Base-by-base conservation (phyloP, 2,888 invertebrate species). In the Dusona sp. region DNA sequence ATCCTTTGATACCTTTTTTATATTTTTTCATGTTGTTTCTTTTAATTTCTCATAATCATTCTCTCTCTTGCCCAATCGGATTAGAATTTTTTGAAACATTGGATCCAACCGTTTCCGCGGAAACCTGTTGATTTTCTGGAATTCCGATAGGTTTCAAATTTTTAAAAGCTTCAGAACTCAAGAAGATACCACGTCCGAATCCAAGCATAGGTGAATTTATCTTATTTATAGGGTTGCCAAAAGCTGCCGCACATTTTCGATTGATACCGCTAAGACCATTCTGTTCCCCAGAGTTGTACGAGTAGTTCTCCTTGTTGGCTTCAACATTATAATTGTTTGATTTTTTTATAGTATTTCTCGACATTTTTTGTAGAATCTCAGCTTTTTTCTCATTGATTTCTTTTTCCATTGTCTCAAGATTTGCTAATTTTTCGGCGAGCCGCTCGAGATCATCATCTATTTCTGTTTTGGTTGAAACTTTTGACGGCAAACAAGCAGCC, bases 221-320 rank as follows among this genome's bases (percentile, higher is more conserved):
- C 19, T 25, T 16, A 22, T 36, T 38, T n/a, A 22, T 48, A 8
- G 25, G 7, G 25, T 29, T 73, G 11, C 38, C 73, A 38, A 80
- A 65, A 54, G 51, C 48, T 19, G 80, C 73, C 6, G 80, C 80
- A 13, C 73, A 80, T 38, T 64, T 80, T 1, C 48, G 64, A 48
- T 48, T 65, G 13, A n/a, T n/a, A 13, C 4, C 25, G 29, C 4
- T 42, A 22, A 65, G 29, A 11, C n/a, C 72, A 25, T 72, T 77
- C 19, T 33, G 13, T 19, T 25, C 8, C 0, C 45, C 22, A 8
- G 22, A 38, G n/a, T 29, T 72, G 33, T 19, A 3, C 33, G 72
- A 51, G 1, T 16, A 16, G 29, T 38, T n/a, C 6, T 19, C 57
- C 9, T 61, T 75, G 1, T 4, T 19, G 9, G 16, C 9, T 19